Evolutionary conservation across 2,113 vertebrate genomes (phyloP).

Genomic region (Leptosomus discolor): DNA sequence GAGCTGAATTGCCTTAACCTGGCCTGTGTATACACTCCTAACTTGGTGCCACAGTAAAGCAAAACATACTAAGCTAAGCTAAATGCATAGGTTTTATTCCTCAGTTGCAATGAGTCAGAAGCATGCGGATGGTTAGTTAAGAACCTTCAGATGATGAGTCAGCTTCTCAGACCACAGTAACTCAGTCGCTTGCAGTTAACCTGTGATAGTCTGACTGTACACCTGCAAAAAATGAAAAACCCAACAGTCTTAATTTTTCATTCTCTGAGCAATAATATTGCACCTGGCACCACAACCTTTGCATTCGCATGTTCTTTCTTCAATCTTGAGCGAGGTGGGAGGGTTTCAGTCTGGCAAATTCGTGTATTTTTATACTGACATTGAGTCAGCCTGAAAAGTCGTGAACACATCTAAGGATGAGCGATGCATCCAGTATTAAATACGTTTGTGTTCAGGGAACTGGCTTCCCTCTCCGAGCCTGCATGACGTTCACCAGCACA

Average conservation of each 20-base stretch:
- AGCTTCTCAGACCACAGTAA: neutral
- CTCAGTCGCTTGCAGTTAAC: neutral
- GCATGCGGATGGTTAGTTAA: neutral
- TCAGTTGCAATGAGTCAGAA: neutral
- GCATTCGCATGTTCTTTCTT: neutral
- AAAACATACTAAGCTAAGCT: neutral
- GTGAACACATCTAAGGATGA: neutral
- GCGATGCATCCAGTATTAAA: neutral
- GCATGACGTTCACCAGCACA: neutral
- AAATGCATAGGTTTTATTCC: neutral
- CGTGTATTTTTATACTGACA: neutral
- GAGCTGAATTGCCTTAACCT: neutral
- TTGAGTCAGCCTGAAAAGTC: neutral
- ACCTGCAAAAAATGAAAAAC: neutral
- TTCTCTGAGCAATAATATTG: neutral
- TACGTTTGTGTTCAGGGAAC: accelerated
- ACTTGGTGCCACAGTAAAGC: neutral
- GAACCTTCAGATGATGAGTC: neutral
- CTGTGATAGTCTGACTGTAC: neutral
- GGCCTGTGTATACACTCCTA: neutral
- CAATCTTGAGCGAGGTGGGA: neutral
- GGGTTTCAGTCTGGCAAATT: neutral
- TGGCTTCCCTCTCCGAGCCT: neutral
- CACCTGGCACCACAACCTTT: neutral
- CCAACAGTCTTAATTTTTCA: neutral